Percentiles rank a stretch among this genome's conserved stretches.
These are phyloP conservation scores for Pristionchus arcanus DNA, from an alignment of 2,888 invertebrate genomes.

Conservation along the genomic window DNA sequence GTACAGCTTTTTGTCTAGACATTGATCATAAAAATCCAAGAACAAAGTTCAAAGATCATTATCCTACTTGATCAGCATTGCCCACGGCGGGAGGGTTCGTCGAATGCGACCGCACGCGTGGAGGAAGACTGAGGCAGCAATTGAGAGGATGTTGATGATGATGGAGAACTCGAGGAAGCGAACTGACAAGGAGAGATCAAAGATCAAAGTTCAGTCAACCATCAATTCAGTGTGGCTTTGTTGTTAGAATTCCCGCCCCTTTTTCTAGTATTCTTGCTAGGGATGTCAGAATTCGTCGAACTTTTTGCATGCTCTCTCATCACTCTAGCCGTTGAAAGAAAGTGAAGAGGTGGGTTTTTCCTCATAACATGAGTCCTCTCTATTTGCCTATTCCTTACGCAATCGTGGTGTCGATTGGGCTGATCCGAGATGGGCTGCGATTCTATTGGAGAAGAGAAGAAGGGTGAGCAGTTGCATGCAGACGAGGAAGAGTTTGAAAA, in stretches of 20 bases:
- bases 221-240: too few species aligned
- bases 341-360: not conserved
- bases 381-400: constrained; percentile 61
- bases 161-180: constrained; percentile 77
- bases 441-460: constrained; percentile 76
- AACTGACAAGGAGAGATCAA: constrained; percentile 66
- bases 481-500: constrained; percentile 76
- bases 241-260: not conserved
- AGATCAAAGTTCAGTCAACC: not conserved
- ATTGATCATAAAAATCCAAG: not conserved
- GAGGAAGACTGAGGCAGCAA: constrained; percentile 70
- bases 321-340: too few species aligned
- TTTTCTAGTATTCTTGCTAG: not conserved
- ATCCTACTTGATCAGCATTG: constrained; percentile 68
- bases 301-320: too few species aligned
- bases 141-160: constrained; percentile 74
- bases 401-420: constrained; percentile 75
- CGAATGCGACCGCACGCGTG: constrained; percentile 69
- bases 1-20: not conserved
- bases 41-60: constrained; percentile 24
- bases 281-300: too few species aligned
- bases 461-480: constrained; percentile 76
- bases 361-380: too few species aligned
- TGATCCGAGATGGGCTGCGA: constrained; percentile 75
- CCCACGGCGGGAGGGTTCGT: constrained; percentile 76